phyloP scores from a whole-genome alignment of 2,113 vertebrate species.

The Tichodroma muraria region DNA sequence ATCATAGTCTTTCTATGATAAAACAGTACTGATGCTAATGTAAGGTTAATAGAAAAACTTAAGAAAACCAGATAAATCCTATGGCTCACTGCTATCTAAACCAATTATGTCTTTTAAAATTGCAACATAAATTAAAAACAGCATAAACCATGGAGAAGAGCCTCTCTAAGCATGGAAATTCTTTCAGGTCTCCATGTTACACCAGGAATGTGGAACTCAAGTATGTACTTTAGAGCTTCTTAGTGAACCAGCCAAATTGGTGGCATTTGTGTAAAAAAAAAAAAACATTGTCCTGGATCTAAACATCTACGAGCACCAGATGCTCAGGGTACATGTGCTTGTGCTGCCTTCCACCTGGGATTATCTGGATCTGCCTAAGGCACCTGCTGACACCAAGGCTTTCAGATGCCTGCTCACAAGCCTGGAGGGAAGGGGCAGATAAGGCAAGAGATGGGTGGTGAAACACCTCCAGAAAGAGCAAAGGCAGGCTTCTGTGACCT shows the following conservation, averaged over 20 bases:
- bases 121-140: background rate
- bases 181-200: background rate
- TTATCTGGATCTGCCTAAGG: background rate
- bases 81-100: background rate
- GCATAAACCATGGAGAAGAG: background rate
- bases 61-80: background rate
- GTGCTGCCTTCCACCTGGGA: background rate
- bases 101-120: background rate
- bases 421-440: background rate
- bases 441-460: background rate
- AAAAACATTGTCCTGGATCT: background rate
- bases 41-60: background rate
- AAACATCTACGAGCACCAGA: background rate
- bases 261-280: background rate
- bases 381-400: background rate
- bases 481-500: background rate
- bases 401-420: background rate
- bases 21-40: background rate
- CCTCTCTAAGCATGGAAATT: background rate
- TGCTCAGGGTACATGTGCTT: background rate
- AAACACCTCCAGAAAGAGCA: background rate
- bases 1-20: background rate
- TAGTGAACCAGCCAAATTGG: background rate
- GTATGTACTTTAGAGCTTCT: background rate
- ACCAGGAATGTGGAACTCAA: background rate